A percentile compares a stretch with the other conserved stretches of the same genome.
These are phyloP conservation scores for Emydocephalus ijimae DNA, from an alignment of 2,113 vertebrate species.

Conservation along the genomic window DNA sequence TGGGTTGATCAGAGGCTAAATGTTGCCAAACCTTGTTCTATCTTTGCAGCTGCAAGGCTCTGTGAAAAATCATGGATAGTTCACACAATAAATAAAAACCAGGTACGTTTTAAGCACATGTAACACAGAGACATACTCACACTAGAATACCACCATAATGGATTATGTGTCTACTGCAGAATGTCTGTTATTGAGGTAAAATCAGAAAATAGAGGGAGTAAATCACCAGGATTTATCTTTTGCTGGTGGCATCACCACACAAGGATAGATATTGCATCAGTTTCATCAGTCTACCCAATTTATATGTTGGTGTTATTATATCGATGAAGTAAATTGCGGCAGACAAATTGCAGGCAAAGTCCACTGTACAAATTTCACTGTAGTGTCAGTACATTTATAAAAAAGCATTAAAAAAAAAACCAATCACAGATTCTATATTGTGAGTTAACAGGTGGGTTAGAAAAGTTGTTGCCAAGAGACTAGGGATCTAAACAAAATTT, in stretches of 20 bases:
- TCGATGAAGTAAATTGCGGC: background rate
- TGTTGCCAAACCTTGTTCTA: background rate
- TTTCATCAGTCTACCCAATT: background rate
- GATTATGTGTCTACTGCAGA: background rate
- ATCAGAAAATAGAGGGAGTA: background rate
- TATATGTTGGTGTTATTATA: background rate
- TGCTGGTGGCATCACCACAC: background rate
- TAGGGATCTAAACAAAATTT: background rate
- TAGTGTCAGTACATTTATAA: background rate
- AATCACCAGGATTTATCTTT: background rate
- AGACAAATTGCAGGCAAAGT: background rate
- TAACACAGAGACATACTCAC: background rate
- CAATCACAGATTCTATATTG: background rate
- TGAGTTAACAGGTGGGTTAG: background rate
- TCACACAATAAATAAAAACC: conserved; percentile 32
- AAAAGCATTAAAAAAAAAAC: background rate
- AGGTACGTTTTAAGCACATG: conserved; percentile 7
- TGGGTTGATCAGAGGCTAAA: background rate
- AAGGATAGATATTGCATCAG: background rate
- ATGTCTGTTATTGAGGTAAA: background rate
- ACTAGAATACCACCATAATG: background rate
- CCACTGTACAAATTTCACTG: background rate
- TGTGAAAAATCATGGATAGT: conserved; percentile 48
- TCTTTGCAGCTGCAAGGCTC: conserved; percentile 27
- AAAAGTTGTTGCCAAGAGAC: background rate